Conservation (phyloP, 2,888 invertebrate genomes). For the Epistrophe eligans region DNA sequence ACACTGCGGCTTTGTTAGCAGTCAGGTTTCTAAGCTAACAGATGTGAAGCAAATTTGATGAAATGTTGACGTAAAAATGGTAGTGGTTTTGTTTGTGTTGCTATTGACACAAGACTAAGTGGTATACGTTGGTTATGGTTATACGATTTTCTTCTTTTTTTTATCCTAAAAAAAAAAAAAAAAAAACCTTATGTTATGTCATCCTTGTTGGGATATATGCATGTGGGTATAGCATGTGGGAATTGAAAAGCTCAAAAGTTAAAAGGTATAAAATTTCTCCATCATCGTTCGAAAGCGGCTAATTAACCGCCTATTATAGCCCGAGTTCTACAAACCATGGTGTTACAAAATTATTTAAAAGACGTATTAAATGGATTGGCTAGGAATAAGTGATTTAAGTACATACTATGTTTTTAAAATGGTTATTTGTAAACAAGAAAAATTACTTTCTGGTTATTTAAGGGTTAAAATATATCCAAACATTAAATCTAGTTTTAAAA, state of each 20-base stretch:
- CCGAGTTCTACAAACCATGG: no score
- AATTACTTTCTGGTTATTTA: no score
- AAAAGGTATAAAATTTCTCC: not conserved
- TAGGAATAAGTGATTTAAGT: no score
- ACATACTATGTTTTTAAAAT: no score
- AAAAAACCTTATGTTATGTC: not conserved
- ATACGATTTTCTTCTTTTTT: not conserved
- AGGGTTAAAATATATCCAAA: no score
- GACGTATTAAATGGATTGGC: no score
- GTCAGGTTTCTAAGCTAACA: conserved; percentile 47
- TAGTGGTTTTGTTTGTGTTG: not conserved
- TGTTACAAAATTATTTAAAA: no score
- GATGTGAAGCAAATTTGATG: conserved; percentile 51
- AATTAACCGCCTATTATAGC: no score
- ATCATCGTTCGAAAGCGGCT: no score
- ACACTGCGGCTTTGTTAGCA: conserved; percentile 48
- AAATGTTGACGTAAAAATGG: conserved; percentile 27
- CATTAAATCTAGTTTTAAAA: no score
- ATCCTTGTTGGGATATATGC: not conserved
- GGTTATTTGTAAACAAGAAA: no score
- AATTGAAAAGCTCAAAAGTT: not conserved
- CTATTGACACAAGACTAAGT: conserved; percentile 2
- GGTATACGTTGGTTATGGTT: not conserved
- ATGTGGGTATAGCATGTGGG: no score
- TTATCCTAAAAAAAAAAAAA: not conserved